Percentiles rank a stretch among this genome's conserved stretches.
Evolutionary conservation across 2,113 vertebrate genomes (phyloP).

Genomic region (Carlito syrichta): DNA sequence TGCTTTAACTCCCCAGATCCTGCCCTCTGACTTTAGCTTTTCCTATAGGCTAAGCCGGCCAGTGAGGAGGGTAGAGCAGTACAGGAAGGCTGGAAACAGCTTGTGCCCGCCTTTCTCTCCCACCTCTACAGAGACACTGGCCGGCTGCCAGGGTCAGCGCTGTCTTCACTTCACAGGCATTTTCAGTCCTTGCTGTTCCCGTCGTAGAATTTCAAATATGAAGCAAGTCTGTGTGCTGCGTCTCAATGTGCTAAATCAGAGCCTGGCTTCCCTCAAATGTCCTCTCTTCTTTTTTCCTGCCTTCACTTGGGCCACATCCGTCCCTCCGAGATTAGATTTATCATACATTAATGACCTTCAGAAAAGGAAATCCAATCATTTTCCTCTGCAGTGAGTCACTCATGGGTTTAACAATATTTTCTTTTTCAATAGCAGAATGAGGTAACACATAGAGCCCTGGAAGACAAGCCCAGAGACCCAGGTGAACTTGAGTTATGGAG

Average conservation of each 20-base stretch:
- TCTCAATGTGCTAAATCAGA: not conserved
- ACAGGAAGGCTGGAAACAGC: not conserved
- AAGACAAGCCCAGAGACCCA: not conserved
- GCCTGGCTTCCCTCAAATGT: not conserved
- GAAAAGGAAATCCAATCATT: constrained; percentile 51
- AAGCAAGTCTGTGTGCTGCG: not conserved
- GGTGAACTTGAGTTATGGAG: not conserved
- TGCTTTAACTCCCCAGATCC: not conserved
- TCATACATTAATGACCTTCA: not conserved
- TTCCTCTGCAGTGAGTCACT: constrained; percentile 41
- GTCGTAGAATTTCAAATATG: not conserved
- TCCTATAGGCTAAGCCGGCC: no score
- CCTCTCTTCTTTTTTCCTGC: not conserved
- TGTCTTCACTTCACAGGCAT: not conserved
- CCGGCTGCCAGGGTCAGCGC: not conserved
- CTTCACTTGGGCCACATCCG: not conserved
- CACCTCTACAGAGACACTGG: not conserved
- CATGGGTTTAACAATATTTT: constrained; percentile 22
- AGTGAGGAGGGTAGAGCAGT: not conserved
- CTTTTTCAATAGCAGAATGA: not conserved
- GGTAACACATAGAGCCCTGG: not conserved
- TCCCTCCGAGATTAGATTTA: not conserved
- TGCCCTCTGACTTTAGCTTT: not conserved
- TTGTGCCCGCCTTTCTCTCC: accelerated
- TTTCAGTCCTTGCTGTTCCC: not conserved